Conservation (phyloP, 37 sponge, comb jelly and placozoan species). For the Eunapius fragilis region DNA sequence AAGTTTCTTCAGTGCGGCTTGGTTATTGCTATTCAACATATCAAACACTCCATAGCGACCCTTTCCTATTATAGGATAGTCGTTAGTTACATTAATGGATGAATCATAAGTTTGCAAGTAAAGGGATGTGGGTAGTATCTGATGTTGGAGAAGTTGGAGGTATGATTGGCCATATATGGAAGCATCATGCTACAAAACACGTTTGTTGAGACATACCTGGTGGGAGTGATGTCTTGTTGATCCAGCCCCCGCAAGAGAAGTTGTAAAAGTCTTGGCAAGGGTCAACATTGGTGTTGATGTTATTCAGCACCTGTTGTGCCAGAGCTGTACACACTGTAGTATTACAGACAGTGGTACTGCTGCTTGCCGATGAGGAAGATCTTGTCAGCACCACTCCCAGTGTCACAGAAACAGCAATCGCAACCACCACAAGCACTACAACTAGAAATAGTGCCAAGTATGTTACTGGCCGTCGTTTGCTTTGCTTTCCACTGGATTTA, state of each 20-base stretch:
- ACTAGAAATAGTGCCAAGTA: neutral
- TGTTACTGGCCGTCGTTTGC: neutral
- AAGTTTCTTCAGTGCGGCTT: neutral
- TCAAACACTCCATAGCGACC: neutral
- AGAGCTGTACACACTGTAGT: neutral
- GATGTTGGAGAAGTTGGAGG: too few species aligned
- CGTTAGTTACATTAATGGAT: neutral
- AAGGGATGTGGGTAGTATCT: too few species aligned
- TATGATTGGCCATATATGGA: too few species aligned
- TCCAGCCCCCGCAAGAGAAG: neutral
- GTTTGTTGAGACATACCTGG: neutral
- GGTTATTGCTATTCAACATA: neutral
- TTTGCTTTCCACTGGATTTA: neutral
- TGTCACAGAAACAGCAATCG: neutral
- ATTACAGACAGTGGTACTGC: neutral
- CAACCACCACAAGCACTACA: neutral
- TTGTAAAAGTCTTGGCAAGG: neutral
- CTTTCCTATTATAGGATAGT: neutral
- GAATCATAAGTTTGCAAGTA: neutral
- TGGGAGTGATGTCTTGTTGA: neutral
- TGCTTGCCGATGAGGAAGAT: neutral
- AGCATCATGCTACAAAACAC: too few species aligned
- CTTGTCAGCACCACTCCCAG: neutral
- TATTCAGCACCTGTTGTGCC: neutral
- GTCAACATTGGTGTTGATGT: neutral